Conservation (phyloP, 2,888 invertebrate species). For the Tryphoninae sp. region DNA sequence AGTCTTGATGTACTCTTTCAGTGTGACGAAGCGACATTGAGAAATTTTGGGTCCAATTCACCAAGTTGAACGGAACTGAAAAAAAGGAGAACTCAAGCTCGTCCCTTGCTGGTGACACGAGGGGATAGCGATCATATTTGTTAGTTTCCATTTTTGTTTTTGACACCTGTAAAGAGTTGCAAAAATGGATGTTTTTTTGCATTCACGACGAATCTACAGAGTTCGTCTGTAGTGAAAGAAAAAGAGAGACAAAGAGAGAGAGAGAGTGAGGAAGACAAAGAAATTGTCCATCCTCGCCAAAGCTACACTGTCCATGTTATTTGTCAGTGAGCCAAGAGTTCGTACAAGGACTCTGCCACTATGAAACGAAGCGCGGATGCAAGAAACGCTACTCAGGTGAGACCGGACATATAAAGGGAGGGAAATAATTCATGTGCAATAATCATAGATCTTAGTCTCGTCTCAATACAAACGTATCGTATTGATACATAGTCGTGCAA, state of each 20-base stretch:
- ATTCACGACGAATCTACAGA: not conserved
- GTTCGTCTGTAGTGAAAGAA: not conserved
- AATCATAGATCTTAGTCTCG: not conserved
- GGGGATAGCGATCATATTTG: not conserved
- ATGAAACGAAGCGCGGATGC: slow-evolving; percentile 72
- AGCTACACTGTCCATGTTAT: slow-evolving; percentile 28
- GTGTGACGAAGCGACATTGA: not conserved
- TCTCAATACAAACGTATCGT: not conserved
- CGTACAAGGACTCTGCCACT: slow-evolving; percentile 62
- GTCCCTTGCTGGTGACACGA: not conserved
- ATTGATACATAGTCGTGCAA: not conserved
- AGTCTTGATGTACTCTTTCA: slow-evolving; percentile 20
- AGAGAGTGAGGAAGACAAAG: not conserved
- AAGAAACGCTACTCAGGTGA: slow-evolving; percentile 70
- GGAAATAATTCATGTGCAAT: not conserved
- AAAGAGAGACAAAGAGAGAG: not conserved
- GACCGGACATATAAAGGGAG: not conserved
- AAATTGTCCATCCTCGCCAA: not conserved
- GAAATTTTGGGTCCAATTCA: not conserved
- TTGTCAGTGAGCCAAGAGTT: slow-evolving; percentile 27
- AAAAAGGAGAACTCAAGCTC: not conserved
- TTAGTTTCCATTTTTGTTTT: not conserved
- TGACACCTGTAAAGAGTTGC: not conserved
- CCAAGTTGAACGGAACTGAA: slow-evolving; percentile 6
- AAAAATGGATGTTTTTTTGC: slow-evolving; percentile 4